Conservation (phyloP, 2,113 vertebrate species). For the Halcyon malimbica region DNA sequence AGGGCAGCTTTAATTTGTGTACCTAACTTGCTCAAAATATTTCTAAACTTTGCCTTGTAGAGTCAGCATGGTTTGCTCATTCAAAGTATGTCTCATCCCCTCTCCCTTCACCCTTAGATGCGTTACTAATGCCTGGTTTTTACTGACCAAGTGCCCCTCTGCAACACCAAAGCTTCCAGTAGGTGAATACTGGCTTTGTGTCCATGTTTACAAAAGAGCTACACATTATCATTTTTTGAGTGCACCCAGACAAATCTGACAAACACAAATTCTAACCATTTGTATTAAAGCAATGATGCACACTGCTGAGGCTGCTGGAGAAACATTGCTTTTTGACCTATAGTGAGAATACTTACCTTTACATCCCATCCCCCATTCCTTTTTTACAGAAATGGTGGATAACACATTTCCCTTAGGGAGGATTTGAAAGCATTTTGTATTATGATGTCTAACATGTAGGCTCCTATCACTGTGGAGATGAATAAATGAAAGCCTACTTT, state of each 20-base stretch:
- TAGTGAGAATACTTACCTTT: slow-evolving; percentile 61
- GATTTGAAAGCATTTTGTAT: slow-evolving; percentile 67
- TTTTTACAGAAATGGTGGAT: slow-evolving; percentile 68
- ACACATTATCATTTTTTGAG: not conserved
- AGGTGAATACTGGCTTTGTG: not conserved
- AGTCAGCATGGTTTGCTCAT: not conserved
- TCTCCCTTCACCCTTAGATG: not conserved
- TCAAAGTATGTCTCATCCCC: not conserved
- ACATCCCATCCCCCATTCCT: not conserved
- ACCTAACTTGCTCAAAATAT: slow-evolving; percentile 36
- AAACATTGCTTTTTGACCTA: slow-evolving; percentile 61
- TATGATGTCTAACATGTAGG: slow-evolving; percentile 46
- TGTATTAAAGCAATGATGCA: slow-evolving; percentile 50
- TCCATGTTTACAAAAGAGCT: not conserved
- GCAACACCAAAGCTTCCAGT: not conserved
- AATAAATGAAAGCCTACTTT: slow-evolving; percentile 41
- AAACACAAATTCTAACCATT: slow-evolving; percentile 21
- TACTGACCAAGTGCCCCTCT: not conserved
- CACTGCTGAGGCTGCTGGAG: slow-evolving; percentile 45
- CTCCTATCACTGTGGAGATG: slow-evolving; percentile 25
- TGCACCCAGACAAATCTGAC: slow-evolving; percentile 10
- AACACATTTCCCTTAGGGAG: slow-evolving; percentile 55
- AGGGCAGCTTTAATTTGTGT: slow-evolving; percentile 29
- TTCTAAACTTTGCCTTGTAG: slow-evolving; percentile 13
- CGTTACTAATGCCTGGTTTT: not conserved